Evolutionary conservation across 1,140 invertebrate species (phyloP), one percentile per base, ranked within the genome.

Genomic region (Saccostrea glomerata): DNA sequence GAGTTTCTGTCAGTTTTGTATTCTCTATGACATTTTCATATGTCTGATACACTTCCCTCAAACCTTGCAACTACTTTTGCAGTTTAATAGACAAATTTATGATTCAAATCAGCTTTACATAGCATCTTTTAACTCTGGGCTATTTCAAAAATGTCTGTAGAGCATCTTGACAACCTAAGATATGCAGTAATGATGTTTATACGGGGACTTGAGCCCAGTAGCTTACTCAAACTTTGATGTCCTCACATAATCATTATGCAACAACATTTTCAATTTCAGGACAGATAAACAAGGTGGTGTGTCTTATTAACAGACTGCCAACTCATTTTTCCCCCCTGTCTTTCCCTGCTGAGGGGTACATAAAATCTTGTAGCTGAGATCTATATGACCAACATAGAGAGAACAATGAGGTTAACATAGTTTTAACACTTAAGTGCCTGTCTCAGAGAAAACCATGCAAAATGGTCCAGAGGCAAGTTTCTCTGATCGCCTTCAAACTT

Each of bases 201-300:
- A 77, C 15, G 11, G 25, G 70, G 25, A 36, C 70, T 77, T 77
- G 70, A 77, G 30, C 25, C 70, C 15, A 36, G 36, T 11, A 25
- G 25, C 25, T 77, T 36, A 30, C 23, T 77, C 70, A 77, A 25
- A 77, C 70, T 77, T 77, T 77, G 25, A 77, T 30, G 70, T 77
- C 23, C 70, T 73, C 70, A 77, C 70, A 77, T 30, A 77, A 77
- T 77, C 23, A 77, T 77, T 77, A 77, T 77, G 30, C 70, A 25
- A 12, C 70, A 77, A 77, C 70, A 25, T 77, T 77, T 77, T 77
- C 70, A 12, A 77, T 77, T 77, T 77, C 23, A 30, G 25, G 30
- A 77, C 70, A 12, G 70, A 36, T 77, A 77, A 77, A 77, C 70
- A 77, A 77, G 70, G 70, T 77, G 15, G 70, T 77, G 70, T 77